A percentile compares a stretch with the other conserved stretches of the same genome.
phyloP scores from a whole-genome alignment of 2,113 vertebrate species.

The Calidris pugnax region DNA sequence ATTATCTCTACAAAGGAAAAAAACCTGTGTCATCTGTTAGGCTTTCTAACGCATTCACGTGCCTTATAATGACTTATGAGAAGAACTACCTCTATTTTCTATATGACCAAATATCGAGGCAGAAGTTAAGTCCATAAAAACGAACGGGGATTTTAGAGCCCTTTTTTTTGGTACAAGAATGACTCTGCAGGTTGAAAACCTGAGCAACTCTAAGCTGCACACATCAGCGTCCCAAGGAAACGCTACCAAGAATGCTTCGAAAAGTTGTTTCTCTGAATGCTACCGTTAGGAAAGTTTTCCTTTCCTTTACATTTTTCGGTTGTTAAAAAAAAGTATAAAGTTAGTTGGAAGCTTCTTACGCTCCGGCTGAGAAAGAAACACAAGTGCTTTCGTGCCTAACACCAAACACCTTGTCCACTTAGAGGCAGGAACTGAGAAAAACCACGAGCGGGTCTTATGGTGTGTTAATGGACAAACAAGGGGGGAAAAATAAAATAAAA shows the following conservation, averaged over 20 bases:
- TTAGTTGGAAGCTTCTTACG: not conserved
- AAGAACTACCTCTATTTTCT: not conserved
- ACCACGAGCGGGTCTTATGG: rapidly evolving
- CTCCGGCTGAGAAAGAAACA: not conserved
- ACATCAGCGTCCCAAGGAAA: not conserved
- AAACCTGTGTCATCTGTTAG: not conserved
- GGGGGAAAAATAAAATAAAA: too few relatives aligned
- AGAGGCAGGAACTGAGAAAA: not conserved
- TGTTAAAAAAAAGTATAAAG: not conserved
- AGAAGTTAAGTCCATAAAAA: not conserved
- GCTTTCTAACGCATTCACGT: not conserved
- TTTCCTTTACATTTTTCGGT: not conserved
- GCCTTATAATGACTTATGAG: not conserved
- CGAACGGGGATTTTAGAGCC: rapidly evolving
- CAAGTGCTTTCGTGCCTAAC: not conserved
- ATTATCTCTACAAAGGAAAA: not conserved
- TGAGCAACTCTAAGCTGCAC: rapidly evolving
- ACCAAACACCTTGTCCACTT: rapidly evolving
- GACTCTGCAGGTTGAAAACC: not conserved
- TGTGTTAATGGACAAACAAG: not conserved
- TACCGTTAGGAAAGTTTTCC: not conserved
- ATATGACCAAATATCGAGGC: not conserved
- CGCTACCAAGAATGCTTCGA: rapidly evolving
- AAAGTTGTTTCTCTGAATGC: not conserved
- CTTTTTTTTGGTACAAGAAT: not conserved